Conservation (phyloP, 2,113 vertebrate genomes). For the Plestiodon gilberti region DNA sequence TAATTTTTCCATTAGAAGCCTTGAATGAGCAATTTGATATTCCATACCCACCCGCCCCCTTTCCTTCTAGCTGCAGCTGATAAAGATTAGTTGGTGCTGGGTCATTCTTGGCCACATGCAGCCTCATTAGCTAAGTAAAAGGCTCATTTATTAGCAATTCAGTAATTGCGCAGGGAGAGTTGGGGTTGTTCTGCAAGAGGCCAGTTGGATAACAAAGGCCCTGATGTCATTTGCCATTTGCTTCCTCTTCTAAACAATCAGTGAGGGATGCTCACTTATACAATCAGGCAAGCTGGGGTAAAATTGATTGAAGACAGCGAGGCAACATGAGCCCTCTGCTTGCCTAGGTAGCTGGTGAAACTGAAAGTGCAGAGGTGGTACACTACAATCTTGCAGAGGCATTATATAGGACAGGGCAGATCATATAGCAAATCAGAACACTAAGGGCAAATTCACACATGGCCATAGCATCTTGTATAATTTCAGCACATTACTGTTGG, state of each 20-base stretch:
- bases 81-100: slow-evolving; percentile 47
- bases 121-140: slow-evolving; percentile 51
- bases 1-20: slow-evolving; percentile 23
- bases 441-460: background rate
- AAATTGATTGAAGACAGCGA: background rate
- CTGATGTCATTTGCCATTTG: slow-evolving; percentile 23
- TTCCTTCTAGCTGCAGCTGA: slow-evolving; percentile 25
- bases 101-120: slow-evolving; percentile 51
- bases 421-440: background rate
- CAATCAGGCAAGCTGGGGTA: background rate
- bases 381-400: background rate
- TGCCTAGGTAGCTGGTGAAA: background rate
- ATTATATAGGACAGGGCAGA: background rate
- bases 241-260: slow-evolving; percentile 33
- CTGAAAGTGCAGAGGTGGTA: background rate
- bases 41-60: background rate
- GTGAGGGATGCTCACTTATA: slow-evolving; percentile 6
- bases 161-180: background rate
- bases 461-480: background rate
- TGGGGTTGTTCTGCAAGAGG: slow-evolving; percentile 1
- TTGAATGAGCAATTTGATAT: slow-evolving; percentile 8
- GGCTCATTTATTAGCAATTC: slow-evolving; percentile 46
- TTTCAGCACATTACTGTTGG: background rate
- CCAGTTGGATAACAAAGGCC: slow-evolving; percentile 18
- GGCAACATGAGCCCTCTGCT: slow-evolving; percentile 3